Base-by-base conservation (phyloP, 2,113 vertebrate species). In the Rhea pennata region DNA sequence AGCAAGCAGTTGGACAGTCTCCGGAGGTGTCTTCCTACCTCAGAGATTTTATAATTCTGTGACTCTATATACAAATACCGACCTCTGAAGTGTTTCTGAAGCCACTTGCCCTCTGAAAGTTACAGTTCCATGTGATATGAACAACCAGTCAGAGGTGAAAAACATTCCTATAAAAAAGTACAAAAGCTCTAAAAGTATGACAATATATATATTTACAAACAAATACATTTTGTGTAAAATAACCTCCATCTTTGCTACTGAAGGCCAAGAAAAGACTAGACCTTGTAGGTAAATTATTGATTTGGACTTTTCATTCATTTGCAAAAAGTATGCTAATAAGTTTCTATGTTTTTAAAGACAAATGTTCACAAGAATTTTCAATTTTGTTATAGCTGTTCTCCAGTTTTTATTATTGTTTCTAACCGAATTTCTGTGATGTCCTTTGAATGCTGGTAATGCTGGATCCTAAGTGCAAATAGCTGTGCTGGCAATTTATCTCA, bases 401-500 rank as follows among this genome's bases (percentile, higher is more conserved):
- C 3, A 4, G 27, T 4, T 50, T 53, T 20, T 75, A 6, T 7
- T 75, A 27, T 39, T 11, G 14, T 64, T 75, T 84, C 5, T 58
- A 48, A 22, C 9, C 50, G 75, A 77, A 53, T 4, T 83, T 20
- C 14, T 29, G 2, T 24, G 51, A 10, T 73, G 15, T 9, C 9
- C 67, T 12, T 4, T n/a, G 64, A 54, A 92, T 74, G 5, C 9
- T n/a, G 15, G 10, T 21, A 64, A 87, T 87, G 3, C 11, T 87
- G 53, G 3, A 87, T 85, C 82, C 81, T 61, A 70, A 69, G 26
- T 61, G 36, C 31, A 61, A 87, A 82, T 33, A 82, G 15, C 20
- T 82, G 39, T 70, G 31, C 70, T 91, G 89, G 84, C 70, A 91
- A 53, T 73, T 85, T 93, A 19, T 87, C 62, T 75, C 36, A 27